A percentile compares a stretch with the other conserved stretches of the same genome.
Conservation (phyloP, 2,113 vertebrate species). For the Brachyhypopomus occidentalis region DNA sequence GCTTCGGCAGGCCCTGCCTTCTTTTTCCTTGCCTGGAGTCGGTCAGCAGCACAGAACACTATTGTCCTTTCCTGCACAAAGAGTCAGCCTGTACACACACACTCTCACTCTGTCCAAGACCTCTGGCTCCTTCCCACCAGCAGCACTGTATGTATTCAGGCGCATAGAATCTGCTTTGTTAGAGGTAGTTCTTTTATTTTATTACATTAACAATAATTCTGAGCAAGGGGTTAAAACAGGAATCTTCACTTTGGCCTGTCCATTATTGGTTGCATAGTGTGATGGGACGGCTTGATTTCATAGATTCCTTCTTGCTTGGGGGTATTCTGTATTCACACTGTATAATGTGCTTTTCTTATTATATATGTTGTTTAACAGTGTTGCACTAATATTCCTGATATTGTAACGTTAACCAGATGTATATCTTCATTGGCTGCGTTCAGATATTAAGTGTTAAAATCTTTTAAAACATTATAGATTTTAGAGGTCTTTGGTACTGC, state of each 20-base stretch:
- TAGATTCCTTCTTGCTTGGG: not conserved
- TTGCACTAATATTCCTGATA: not conserved
- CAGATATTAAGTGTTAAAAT: not conserved
- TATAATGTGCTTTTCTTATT: not conserved
- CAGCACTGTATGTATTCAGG: conserved; percentile 29
- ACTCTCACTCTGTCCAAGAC: conserved; percentile 25
- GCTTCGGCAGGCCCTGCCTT: conserved; percentile 12
- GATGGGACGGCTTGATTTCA: not conserved
- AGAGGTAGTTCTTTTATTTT: conserved; percentile 18
- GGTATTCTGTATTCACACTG: not conserved
- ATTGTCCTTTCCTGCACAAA: conserved; percentile 52
- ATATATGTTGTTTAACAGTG: not conserved
- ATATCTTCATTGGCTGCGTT: not conserved
- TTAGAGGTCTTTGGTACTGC: no score
- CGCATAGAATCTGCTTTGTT: conserved; percentile 35
- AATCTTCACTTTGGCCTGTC: not conserved
- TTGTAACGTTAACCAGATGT: not conserved
- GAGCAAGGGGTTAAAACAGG: not conserved
- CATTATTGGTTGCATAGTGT: not conserved
- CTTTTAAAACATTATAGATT: not conserved
- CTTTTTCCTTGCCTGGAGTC: conserved; percentile 27
- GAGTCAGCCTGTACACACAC: conserved; percentile 36
- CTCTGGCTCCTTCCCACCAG: conserved; percentile 18
- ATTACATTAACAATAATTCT: not conserved
- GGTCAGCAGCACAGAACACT: conserved; percentile 40